Evolutionary conservation across 2,113 vertebrate species (phyloP), one percentile per base, ranked within the genome.

Genomic region (Uropsilus gracilis): DNA sequence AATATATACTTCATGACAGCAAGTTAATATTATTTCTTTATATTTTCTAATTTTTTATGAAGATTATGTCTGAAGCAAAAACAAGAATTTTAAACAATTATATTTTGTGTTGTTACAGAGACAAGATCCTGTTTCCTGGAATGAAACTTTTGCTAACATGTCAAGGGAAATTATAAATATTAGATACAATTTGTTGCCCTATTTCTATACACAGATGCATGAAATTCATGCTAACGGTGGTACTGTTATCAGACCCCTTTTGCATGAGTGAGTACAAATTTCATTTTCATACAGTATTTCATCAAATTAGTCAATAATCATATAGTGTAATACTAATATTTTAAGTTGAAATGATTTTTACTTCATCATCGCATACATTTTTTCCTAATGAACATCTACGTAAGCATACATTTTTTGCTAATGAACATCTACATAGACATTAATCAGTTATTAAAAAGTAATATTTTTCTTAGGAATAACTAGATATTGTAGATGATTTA

Each of bases 181-280:
- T 94, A 98, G 99, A 90, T 99, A 99, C 81, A 98, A 90, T 28
- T 98, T 99, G 53, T 97, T 99, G 53, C 99, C 99, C 9, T 99
- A 99, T 97, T 98, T 99, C 44, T 99, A 99, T 95, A 99, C 99
- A 5, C 98, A 99, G 64, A 98, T 99, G 99, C 99, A 97, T 95
- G 98, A 99, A 91, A 97, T 98, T 80, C 99, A 99, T 89, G 95
- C 39, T 17, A 2, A 96, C 69, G 99, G 99, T 77, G 98, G 95
- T 94, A 99, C 99, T 26, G 99, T 99, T 5, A 86, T 99, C 63
- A 97, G 99, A 92, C 99, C 99, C 0, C 76, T 99, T 57, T 84
- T 99, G 63, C 98, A 99, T 32, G 99, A 99, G 99, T 99, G 98
- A 98, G 99, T 97, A 9, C 4, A 82, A 66, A 0, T 37, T 39